Base-by-base conservation (phyloP, 2,797 vertebrate species). In the Sparus aurata region DNA sequence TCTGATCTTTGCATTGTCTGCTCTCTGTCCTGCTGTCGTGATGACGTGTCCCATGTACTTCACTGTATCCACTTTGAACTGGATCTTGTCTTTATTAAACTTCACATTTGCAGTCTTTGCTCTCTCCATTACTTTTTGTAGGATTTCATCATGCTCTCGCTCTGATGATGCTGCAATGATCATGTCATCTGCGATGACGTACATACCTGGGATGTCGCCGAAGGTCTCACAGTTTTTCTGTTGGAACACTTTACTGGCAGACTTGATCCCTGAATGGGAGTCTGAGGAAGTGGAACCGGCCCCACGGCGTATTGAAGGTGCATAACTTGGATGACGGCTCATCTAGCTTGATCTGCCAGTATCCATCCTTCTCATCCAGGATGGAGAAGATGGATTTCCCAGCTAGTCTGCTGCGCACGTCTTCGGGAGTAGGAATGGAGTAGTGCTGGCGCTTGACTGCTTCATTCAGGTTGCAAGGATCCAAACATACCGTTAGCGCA, bases 161-260 rank as follows among this genome's bases (percentile, higher is more conserved):
- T 83, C 58, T 68, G 77, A 23, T 0, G 82, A 3, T 0, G 80
- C 77, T 0, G 79, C 78, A 1, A 76, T 93, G 27, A 92, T 83
- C 0, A 0, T 90, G 85, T 84, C 70, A 64, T 89, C 86, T 20
- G 82, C 65, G 9, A 62, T 77, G 46, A 80, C 57, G 22, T 79
- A 52, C 13, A 85, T 27, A 15, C 45, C 59, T 10, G 18, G n/a
- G 1, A 86, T 83, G 25, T 79, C 49, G 16, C 72, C 57, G 55
- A 87, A 91, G 7, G 75, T 78, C 46, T 91, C 69, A 12, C 84
- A 46, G 79, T 92, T 92, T 78, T 84, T 64, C 17, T 69, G 69
- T 3, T 82, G 77, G 0, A 81, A 81, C 2, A 84, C 73, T 7
- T 86, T 53, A 16, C 80, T 85, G 0, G 83, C 78, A 1, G n/a